Percentiles rank a stretch among this genome's conserved stretches.
Evolutionary conservation across 2,797 vertebrate species (phyloP).

Genomic region (Leptatherina wallacei): DNA sequence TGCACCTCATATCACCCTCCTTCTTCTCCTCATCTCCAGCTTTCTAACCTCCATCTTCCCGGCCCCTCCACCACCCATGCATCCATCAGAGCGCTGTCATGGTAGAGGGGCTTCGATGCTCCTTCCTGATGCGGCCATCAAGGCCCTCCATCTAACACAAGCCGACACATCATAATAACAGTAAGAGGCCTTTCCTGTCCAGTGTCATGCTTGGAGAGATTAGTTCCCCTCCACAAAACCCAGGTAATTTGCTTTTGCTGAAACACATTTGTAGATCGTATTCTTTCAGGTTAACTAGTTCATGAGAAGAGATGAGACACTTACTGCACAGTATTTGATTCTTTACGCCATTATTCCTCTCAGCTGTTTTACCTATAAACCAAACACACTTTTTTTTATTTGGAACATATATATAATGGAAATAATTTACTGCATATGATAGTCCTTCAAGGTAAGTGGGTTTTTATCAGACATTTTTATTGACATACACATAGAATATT

Average conservation of each 20-base stretch:
- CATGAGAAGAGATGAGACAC: slow-evolving; percentile 74
- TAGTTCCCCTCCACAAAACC: slow-evolving; percentile 88
- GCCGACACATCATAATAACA: slow-evolving; percentile 89
- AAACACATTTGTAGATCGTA: slow-evolving; percentile 85
- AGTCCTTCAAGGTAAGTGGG: not conserved
- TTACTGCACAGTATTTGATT: slow-evolving; percentile 71
- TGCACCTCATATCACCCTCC: slow-evolving; percentile 61
- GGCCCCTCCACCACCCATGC: slow-evolving; percentile 72
- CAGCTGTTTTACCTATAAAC: slow-evolving; percentile 47
- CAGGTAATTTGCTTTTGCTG: slow-evolving; percentile 86
- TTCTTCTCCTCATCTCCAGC: slow-evolving; percentile 66
- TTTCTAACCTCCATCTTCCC: slow-evolving; percentile 76
- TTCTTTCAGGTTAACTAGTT: slow-evolving; percentile 83
- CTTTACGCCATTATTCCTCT: slow-evolving; percentile 63
- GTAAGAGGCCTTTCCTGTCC: slow-evolving; percentile 88
- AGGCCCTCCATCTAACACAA: slow-evolving; percentile 84
- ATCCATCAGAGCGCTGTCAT: slow-evolving; percentile 83
- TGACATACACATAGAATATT: not conserved
- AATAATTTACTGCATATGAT: not conserved
- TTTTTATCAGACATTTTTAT: not conserved
- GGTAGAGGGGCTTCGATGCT: slow-evolving; percentile 77
- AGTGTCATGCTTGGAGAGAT: slow-evolving; percentile 88
- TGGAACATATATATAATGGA: not conserved
- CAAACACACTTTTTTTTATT: slow-evolving; percentile 25
- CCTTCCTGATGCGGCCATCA: slow-evolving; percentile 82